These are phyloP conservation scores for Drosophila neocordata DNA, from an alignment of 1,140 invertebrate species.

Conservation along the genomic window DNA sequence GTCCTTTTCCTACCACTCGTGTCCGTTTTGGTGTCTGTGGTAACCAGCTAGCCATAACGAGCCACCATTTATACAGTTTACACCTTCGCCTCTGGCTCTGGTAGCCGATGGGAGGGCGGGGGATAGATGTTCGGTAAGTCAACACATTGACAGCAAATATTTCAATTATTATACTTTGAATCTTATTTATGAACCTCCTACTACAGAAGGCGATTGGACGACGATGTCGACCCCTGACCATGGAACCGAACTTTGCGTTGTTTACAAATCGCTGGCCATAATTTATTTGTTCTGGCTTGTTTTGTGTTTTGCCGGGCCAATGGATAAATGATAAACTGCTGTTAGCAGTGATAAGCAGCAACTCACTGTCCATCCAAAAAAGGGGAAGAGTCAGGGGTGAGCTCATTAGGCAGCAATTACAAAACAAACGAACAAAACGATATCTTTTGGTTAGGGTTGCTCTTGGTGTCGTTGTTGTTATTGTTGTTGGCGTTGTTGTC, in stretches of 20 bases:
- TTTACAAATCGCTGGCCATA: conserved; percentile 77
- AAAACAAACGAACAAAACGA: conserved; percentile 25
- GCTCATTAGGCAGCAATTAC: conserved; percentile 78
- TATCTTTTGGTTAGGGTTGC: conserved; percentile 52
- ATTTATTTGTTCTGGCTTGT: conserved; percentile 67
- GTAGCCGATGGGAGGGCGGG: not conserved
- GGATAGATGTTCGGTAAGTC: conserved; percentile 52
- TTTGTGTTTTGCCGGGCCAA: conserved; percentile 58
- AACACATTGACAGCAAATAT: conserved; percentile 80
- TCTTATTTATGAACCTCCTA: conserved; percentile 61
- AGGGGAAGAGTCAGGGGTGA: conserved; percentile 33
- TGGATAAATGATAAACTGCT: conserved; percentile 73
- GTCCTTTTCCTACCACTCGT: conserved; percentile 23
- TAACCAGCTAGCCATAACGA: conserved; percentile 62
- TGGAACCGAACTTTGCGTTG: conserved; percentile 45
- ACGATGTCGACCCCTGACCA: conserved; percentile 10
- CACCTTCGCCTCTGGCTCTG: conserved; percentile 63
- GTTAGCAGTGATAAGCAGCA: conserved; percentile 48
- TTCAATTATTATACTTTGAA: conserved; percentile 66
- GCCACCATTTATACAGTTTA: conserved; percentile 73
- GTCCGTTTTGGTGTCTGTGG: conserved; percentile 39
- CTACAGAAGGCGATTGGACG: not conserved
- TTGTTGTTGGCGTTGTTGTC: not conserved
- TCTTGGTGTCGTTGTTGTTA: conserved; percentile 1
- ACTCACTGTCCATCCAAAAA: not conserved